Percentiles rank a stretch among this genome's conserved stretches.
phyloP scores from a whole-genome alignment of 2,888 invertebrate genomes.

The Tenodera sinensis region DNA sequence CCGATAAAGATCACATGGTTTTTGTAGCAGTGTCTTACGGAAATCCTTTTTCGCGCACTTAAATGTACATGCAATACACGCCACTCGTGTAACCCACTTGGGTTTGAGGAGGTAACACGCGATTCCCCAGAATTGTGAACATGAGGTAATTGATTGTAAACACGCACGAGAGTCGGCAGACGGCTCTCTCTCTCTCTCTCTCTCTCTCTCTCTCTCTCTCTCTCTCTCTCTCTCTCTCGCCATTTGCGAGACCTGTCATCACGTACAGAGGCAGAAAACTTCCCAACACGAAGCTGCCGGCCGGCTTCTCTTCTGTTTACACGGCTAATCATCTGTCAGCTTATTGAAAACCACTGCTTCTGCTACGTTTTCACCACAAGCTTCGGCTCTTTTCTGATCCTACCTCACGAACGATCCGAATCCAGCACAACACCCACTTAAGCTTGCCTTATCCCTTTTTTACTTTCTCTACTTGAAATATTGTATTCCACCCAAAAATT shows the following conservation, averaged over 20 bases:
- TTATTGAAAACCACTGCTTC: background rate
- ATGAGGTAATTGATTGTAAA: conserved; percentile 16
- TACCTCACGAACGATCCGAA: no score
- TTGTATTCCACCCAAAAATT: no score
- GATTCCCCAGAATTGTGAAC: conserved; percentile 13
- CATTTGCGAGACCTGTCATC: conserved; percentile 12
- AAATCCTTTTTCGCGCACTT: background rate
- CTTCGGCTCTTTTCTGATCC: background rate
- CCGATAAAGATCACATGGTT: no score
- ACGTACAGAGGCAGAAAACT: background rate
- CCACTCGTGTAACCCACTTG: background rate
- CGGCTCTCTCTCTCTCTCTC: background rate
- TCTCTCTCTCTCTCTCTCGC: no score
- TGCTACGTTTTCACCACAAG: background rate
- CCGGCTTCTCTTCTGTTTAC: background rate
- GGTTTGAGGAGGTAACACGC: background rate
- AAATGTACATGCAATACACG: background rate
- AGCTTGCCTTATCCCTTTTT: no score
- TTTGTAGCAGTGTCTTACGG: background rate
- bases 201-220: no score
- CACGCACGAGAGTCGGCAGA: conserved; percentile 9
- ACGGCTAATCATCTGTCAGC: background rate
- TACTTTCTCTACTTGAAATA: no score
- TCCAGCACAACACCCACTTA: no score
- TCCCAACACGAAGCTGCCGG: background rate